A percentile compares a stretch with the other conserved stretches of the same genome.
These are phyloP conservation scores for Arremon aurantiirostris DNA, from an alignment of 2,797 vertebrate genomes.

Conservation along the genomic window DNA sequence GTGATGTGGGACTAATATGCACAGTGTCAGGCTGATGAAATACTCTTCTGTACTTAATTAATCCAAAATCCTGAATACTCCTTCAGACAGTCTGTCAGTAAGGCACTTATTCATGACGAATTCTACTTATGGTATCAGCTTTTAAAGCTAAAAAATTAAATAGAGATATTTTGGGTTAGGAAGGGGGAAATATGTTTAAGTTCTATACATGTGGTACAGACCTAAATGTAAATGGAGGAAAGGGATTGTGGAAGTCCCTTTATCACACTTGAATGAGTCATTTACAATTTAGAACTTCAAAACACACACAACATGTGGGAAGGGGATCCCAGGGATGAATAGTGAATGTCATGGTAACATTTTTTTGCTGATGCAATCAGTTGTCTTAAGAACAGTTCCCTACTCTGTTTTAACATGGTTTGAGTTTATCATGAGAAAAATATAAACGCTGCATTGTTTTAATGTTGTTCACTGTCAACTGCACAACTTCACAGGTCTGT, in stretches of 20 bases:
- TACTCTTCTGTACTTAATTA: neutral
- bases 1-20: neutral
- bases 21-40: neutral
- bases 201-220: neutral
- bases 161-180: neutral
- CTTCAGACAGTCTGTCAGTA: neutral
- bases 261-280: neutral
- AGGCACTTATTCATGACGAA: neutral
- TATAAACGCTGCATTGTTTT: neutral
- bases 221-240: neutral
- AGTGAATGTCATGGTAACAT: neutral
- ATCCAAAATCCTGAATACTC: neutral
- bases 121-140: neutral
- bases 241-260: neutral
- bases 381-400: neutral
- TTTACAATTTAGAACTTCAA: neutral
- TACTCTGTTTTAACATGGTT: neutral
- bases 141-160: neutral
- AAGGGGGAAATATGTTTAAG: neutral
- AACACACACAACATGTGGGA: neutral
- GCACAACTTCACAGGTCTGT: neutral
- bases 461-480: neutral
- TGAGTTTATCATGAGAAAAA: neutral
- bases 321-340: neutral
- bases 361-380: neutral